phyloP scores from a whole-genome alignment of 2,888 invertebrate species.

The Parnassius glacialis region DNA sequence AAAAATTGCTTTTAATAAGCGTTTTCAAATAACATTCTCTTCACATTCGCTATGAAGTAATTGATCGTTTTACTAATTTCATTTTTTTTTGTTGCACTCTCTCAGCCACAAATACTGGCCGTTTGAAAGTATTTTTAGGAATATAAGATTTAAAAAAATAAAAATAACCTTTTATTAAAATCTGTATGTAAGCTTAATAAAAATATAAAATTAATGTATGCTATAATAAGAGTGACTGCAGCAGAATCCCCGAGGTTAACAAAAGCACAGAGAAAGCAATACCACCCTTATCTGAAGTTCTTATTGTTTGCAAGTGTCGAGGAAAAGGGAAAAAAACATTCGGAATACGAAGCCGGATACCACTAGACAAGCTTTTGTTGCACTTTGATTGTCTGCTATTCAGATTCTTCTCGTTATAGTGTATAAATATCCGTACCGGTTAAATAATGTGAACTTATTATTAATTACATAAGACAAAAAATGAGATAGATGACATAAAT shows the following conservation, averaged over 20 bases:
- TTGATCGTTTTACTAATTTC: too few species aligned
- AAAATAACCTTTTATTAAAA: too few species aligned
- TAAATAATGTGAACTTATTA: not conserved
- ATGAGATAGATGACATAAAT: too few species aligned
- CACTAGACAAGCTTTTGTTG: slow-evolving; percentile 14
- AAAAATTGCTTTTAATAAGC: too few species aligned
- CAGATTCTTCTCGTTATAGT: slow-evolving; percentile 6
- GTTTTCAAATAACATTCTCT: too few species aligned
- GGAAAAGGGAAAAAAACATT: slow-evolving; percentile 14
- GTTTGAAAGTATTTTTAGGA: too few species aligned
- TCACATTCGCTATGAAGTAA: too few species aligned
- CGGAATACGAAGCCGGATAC: slow-evolving; percentile 1
- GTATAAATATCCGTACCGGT: not conserved
- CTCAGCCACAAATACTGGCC: too few species aligned
- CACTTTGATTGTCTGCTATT: slow-evolving; percentile 20
- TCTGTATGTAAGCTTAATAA: not conserved
- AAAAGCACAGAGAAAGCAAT: slow-evolving; percentile 21
- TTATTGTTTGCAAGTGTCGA: slow-evolving; percentile 22
- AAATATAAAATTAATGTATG: not conserved
- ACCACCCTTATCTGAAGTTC: slow-evolving; percentile 12
- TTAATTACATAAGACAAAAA: too few species aligned
- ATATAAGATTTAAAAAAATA: too few species aligned
- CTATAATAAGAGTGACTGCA: not conserved
- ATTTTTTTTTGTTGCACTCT: too few species aligned
- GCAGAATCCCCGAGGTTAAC: slow-evolving; percentile 2